Conservation (phyloP, 2,888 invertebrate species). For the Thymelicus sylvestris region DNA sequence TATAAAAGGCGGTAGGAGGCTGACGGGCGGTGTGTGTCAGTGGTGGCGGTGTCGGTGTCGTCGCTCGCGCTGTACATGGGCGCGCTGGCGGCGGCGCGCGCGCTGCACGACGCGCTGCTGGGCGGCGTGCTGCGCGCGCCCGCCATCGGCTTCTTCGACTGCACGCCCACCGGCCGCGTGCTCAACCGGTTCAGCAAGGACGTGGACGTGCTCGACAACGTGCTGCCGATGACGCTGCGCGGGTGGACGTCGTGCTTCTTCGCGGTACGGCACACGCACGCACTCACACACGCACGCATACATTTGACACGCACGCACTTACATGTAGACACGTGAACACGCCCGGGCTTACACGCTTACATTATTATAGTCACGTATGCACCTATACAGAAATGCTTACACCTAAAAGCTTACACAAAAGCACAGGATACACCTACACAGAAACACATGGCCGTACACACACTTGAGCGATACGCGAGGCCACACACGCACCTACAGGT, state of each 20-base stretch:
- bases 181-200: conserved; percentile 92
- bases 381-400: too few species aligned
- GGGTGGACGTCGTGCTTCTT: conserved; percentile 89
- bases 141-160: conserved; percentile 90
- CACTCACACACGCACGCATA: background rate
- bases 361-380: too few species aligned
- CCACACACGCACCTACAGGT: too few species aligned
- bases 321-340: too few species aligned
- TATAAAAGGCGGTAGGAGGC: too few species aligned
- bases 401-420: too few species aligned
- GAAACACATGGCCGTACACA: too few species aligned
- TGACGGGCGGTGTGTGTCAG: conserved; percentile 66
- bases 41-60: conserved; percentile 87
- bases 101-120: conserved; percentile 87
- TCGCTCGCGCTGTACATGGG: conserved; percentile 88
- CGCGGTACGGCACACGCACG: conserved; percentile 73
- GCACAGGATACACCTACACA: too few species aligned
- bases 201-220: conserved; percentile 89
- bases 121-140: conserved; percentile 87
- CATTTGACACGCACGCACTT: too few species aligned
- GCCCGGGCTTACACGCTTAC: too few species aligned
- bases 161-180: conserved; percentile 91
- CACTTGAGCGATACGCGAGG: too few species aligned
- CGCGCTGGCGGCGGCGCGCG: conserved; percentile 85
- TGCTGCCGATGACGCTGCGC: conserved; percentile 88